phyloP scores from a whole-genome alignment of 1,140 invertebrate species.

The Pectinophora gossypiella region DNA sequence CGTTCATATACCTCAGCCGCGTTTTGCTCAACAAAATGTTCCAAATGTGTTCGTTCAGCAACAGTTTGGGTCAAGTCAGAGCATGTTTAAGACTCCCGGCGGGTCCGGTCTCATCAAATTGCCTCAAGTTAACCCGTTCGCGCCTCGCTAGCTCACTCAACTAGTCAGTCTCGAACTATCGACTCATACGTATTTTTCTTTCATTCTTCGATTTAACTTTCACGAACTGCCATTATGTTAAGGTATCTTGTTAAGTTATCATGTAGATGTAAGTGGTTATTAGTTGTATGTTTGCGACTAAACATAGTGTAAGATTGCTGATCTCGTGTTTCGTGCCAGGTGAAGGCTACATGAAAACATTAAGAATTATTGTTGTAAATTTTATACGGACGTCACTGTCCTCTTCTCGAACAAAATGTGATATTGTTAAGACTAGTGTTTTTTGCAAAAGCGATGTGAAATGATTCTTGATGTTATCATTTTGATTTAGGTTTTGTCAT shows the following conservation, averaged over 20 bases:
- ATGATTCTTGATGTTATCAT: conserved; percentile 75
- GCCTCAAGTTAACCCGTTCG: conserved; percentile 46
- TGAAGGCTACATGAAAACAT: conserved; percentile 68
- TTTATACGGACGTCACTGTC: conserved; percentile 70
- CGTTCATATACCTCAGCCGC: conserved; percentile 61
- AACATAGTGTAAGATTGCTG: conserved; percentile 63
- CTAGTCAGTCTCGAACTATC: conserved; percentile 41
- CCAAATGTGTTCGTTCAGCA: conserved; percentile 33
- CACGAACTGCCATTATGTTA: conserved; percentile 67
- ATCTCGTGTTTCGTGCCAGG: conserved; percentile 65
- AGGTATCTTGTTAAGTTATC: conserved; percentile 60
- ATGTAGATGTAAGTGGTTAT: conserved; percentile 63
- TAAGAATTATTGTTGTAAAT: conserved; percentile 73
- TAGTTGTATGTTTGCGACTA: conserved; percentile 54
- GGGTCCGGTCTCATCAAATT: conserved; percentile 54
- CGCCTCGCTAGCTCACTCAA: conserved; percentile 38
- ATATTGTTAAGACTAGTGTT: conserved; percentile 72
- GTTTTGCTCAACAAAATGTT: conserved; percentile 40
- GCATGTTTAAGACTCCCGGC: conserved; percentile 48
- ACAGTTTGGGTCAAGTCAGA: conserved; percentile 24
- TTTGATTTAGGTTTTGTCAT: conserved; percentile 56
- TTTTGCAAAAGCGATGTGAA: conserved; percentile 51
- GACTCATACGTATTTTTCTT: conserved; percentile 36
- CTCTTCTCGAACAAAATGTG: conserved; percentile 68
- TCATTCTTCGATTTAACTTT: conserved; percentile 43